phyloP scores from a whole-genome alignment of 2,797 vertebrate genomes.

The Myripristis murdjan region DNA sequence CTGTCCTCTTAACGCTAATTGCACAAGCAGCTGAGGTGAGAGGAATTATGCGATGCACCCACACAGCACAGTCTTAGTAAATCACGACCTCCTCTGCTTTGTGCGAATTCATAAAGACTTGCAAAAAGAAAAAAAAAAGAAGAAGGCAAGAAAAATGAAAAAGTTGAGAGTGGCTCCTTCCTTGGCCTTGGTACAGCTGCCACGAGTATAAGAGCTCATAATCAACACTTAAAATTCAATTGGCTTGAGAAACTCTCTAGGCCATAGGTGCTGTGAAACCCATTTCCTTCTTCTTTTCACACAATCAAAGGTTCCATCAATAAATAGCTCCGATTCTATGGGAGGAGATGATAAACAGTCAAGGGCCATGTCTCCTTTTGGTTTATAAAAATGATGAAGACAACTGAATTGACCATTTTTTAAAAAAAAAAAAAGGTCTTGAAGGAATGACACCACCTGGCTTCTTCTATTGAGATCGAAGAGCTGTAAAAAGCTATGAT shows the following conservation, averaged over 20 bases:
- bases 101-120: slow-evolving; percentile 5
- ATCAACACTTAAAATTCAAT: not conserved
- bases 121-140: too few species aligned
- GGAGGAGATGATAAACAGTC: not conserved
- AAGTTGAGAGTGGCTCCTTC: not conserved
- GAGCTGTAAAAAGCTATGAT: not conserved
- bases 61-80: not conserved
- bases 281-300: not conserved
- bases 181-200: not conserved
- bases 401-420: not conserved
- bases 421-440: not conserved
- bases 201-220: not conserved
- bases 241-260: not conserved
- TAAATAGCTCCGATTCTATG: not conserved
- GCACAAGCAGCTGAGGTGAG: slow-evolving; percentile 10
- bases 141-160: not conserved
- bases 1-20: slow-evolving; percentile 1
- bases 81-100: not conserved
- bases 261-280: not conserved
- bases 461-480: not conserved
- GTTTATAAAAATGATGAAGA: not conserved
- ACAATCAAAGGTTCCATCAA: not conserved
- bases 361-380: not conserved
- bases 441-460: not conserved
- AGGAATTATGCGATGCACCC: slow-evolving; percentile 11